Evolutionary conservation across 2,113 vertebrate genomes (phyloP).

Genomic region (Sula dactylatra): DNA sequence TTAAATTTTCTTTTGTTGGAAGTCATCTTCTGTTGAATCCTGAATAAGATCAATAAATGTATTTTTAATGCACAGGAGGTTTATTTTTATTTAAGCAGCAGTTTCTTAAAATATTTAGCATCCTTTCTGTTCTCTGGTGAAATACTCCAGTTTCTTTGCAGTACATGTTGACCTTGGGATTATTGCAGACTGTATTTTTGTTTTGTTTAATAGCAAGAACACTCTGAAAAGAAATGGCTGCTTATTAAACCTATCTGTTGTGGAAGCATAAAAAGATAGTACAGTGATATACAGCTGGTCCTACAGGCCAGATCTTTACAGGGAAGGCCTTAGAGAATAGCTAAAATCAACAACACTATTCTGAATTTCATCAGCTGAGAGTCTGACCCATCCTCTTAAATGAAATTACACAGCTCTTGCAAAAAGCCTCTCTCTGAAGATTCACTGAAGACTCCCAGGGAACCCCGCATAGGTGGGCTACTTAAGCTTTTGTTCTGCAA

Average conservation of each 20-base stretch:
- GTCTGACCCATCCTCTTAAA: background rate
- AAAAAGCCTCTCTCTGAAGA: background rate
- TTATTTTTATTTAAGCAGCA: slow-evolving; percentile 29
- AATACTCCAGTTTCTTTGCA: background rate
- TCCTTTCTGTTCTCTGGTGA: background rate
- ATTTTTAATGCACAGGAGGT: slow-evolving; percentile 14
- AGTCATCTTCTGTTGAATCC: slow-evolving; percentile 2
- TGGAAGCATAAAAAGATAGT: background rate
- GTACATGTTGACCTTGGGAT: background rate
- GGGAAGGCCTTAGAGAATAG: background rate
- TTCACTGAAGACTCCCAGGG: background rate
- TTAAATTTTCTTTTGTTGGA: background rate
- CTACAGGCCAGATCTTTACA: background rate
- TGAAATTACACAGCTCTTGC: background rate
- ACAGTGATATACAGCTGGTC: background rate
- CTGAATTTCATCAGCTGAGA: background rate
- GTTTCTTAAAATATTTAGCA: slow-evolving; percentile 60
- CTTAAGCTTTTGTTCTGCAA: background rate
- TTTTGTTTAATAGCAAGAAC: background rate
- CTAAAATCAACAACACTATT: background rate
- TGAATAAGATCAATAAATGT: slow-evolving; percentile 17
- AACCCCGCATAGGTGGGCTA: background rate
- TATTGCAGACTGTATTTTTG: slow-evolving; percentile 23
- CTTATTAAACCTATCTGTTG: slow-evolving; percentile 41
- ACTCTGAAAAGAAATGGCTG: background rate